Evolutionary conservation across 2,797 vertebrate species (phyloP).

Genomic region (Sternotherus odoratus): DNA sequence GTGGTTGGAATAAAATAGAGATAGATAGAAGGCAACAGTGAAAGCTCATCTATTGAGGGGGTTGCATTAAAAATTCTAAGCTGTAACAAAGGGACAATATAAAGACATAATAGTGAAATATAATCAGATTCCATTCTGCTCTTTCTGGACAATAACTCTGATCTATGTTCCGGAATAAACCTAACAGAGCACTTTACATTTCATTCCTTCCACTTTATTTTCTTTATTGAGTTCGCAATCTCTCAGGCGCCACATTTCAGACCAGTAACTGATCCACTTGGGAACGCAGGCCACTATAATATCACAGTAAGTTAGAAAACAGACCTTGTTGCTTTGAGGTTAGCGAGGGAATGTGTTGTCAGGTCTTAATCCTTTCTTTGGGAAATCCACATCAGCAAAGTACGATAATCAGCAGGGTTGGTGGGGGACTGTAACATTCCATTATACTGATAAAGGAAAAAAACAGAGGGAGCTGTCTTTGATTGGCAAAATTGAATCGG

Average conservation of each 20-base stretch:
- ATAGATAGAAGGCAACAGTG: slow-evolving; percentile 13
- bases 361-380: neutral
- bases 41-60: slow-evolving; percentile 3
- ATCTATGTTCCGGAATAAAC: neutral
- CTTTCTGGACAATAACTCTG: slow-evolving; percentile 22
- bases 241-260: neutral
- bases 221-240: slow-evolving; percentile 2
- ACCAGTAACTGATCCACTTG: neutral
- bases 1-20: neutral
- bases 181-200: neutral
- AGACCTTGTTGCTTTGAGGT: neutral
- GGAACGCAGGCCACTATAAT: neutral
- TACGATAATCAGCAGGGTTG: neutral
- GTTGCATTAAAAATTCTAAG: slow-evolving; percentile 21
- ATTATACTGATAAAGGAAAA: neutral
- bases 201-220: slow-evolving; percentile 21
- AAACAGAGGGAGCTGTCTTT: neutral
- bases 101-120: slow-evolving; percentile 23
- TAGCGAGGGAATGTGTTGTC: neutral
- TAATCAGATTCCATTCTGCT: slow-evolving; percentile 7
- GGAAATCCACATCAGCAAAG: neutral
- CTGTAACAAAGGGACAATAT: slow-evolving; percentile 23
- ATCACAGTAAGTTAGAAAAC: neutral
- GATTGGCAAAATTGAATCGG: neutral
- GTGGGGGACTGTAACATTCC: neutral